Conservation (phyloP, 1,140 invertebrate species). For the Oreohelix idahoensis region DNA sequence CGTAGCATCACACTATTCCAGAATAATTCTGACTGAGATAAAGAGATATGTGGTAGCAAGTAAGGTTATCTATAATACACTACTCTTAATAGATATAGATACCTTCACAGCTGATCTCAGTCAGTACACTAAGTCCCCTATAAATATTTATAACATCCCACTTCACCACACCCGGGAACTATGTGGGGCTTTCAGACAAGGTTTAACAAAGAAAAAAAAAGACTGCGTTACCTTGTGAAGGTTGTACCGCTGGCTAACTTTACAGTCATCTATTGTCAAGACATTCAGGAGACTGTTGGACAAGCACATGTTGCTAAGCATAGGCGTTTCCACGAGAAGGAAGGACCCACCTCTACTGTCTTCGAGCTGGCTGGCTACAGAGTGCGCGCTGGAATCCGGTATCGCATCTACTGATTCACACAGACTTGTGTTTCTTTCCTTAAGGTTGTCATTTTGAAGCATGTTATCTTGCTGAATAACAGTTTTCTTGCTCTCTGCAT, state of each 20-base stretch:
- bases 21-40: too few relatives aligned
- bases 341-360: not conserved
- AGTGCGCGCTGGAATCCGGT: not conserved
- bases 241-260: slow-evolving; percentile 42
- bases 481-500: not conserved
- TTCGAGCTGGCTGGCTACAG: not conserved
- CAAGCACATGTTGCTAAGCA: slow-evolving; percentile 33
- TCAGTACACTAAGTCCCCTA: too few relatives aligned
- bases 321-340: slow-evolving; percentile 10
- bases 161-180: too few relatives aligned
- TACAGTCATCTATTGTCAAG: slow-evolving; percentile 62
- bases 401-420: not conserved
- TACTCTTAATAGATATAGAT: too few relatives aligned
- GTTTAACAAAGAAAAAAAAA: too few relatives aligned
- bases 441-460: not conserved
- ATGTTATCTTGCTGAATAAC: not conserved
- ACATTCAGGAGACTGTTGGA: slow-evolving; percentile 62
- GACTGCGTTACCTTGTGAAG: slow-evolving; percentile 23
- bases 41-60: too few relatives aligned
- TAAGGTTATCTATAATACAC: too few relatives aligned
- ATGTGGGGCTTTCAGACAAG: too few relatives aligned
- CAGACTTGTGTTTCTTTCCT: not conserved
- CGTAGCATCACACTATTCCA: too few relatives aligned
- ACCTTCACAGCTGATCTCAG: too few relatives aligned
- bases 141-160: too few relatives aligned